Evolutionary conservation across 2,888 invertebrate genomes (phyloP).

Genomic region (Agapostemon virescens): DNA sequence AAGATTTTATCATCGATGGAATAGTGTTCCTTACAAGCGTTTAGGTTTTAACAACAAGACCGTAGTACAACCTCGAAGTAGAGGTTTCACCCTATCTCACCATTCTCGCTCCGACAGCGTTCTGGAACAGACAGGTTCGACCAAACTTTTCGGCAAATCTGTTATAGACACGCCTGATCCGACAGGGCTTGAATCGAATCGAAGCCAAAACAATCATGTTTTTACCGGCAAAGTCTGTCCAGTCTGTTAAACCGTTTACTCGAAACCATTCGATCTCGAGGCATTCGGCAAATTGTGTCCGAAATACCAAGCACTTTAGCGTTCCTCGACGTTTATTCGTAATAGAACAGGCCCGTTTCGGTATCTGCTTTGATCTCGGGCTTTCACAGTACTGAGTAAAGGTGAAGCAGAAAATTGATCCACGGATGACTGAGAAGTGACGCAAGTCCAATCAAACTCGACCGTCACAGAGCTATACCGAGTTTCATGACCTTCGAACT

Average conservation of each 20-base stretch:
- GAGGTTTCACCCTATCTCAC: not conserved
- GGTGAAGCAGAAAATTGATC: constrained; percentile 1
- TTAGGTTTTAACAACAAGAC: not conserved
- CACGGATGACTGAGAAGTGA: constrained; percentile 1
- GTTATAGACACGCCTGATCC: not conserved
- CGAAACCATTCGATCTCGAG: not conserved
- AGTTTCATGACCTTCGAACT: not conserved
- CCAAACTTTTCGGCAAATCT: not conserved
- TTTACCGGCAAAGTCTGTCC: not conserved
- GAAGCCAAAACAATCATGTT: not conserved
- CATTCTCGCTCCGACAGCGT: not conserved
- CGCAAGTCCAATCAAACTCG: constrained; percentile 1
- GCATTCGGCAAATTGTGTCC: not conserved
- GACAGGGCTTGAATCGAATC: not conserved
- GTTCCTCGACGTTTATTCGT: not conserved
- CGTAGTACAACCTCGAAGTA: not conserved
- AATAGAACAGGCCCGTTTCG: not conserved
- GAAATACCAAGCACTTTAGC: not conserved
- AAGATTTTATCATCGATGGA: too few species aligned
- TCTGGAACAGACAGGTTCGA: not conserved
- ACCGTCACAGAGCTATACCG: not conserved
- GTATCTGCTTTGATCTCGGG: not conserved
- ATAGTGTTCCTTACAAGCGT: too few species aligned
- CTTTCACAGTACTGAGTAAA: not conserved
- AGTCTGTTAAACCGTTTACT: not conserved